A percentile compares a stretch with the other conserved stretches of the same genome.
Conservation (phyloP, 2,888 invertebrate species). For the Nymphalis polychloros region DNA sequence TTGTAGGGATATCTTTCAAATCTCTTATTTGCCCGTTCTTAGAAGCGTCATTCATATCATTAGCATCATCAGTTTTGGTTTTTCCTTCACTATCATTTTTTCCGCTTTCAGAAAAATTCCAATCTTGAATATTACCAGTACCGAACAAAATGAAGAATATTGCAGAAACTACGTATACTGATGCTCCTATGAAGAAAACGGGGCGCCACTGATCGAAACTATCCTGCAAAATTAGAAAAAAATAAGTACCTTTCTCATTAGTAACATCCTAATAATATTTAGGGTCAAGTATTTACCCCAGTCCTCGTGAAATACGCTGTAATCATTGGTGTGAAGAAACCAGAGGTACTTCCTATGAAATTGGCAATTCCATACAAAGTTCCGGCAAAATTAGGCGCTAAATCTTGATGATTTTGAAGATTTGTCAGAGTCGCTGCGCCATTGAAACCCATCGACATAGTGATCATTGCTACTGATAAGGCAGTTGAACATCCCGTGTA, state of each 20-base stretch:
- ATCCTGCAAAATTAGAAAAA: slow-evolving; percentile 78
- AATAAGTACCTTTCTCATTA: neutral
- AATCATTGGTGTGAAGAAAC: slow-evolving; percentile 87
- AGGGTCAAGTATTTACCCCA: slow-evolving; percentile 56
- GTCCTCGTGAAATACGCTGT: slow-evolving; percentile 84
- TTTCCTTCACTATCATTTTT: slow-evolving; percentile 40
- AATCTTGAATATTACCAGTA: slow-evolving; percentile 85
- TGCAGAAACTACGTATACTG: slow-evolving; percentile 86
- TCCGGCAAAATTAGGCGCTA: slow-evolving; percentile 90
- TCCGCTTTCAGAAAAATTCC: slow-evolving; percentile 80
- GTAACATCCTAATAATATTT: neutral
- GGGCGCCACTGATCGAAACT: slow-evolving; percentile 87
- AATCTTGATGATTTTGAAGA: slow-evolving; percentile 86
- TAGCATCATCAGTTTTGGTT: slow-evolving; percentile 41
- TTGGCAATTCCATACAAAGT: slow-evolving; percentile 90
- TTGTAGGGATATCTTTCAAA: slow-evolving; percentile 64
- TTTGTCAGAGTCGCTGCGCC: slow-evolving; percentile 84
- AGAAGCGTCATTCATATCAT: slow-evolving; percentile 45
- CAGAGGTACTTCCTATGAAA: slow-evolving; percentile 86
- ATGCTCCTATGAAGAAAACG: slow-evolving; percentile 87
- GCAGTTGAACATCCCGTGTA: slow-evolving; percentile 84
- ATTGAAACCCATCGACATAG: slow-evolving; percentile 85
- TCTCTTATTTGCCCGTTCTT: slow-evolving; percentile 58
- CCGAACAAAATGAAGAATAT: slow-evolving; percentile 87
- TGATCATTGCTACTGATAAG: slow-evolving; percentile 83